A percentile compares a stretch with the other conserved stretches of the same genome.
These are phyloP conservation scores for Neoscelio sp. DNA, from an alignment of 2,888 invertebrate species.

Conservation along the genomic window DNA sequence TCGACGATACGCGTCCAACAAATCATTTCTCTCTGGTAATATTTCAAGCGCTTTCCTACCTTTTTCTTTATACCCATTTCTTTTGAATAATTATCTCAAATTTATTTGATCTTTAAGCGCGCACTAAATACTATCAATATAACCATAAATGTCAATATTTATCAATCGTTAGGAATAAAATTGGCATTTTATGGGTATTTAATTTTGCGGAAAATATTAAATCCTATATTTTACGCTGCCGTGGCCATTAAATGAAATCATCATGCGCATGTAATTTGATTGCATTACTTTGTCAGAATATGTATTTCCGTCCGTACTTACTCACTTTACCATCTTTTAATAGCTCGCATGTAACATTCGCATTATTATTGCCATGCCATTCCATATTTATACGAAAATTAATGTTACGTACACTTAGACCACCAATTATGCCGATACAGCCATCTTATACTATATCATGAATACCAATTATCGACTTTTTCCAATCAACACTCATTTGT, in stretches of 20 bases:
- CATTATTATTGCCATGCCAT: conserved; percentile 38
- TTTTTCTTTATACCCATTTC: conserved; percentile 4
- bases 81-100: conserved; percentile 9
- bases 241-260: conserved; percentile 21
- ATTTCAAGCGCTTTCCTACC: no score
- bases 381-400: conserved; percentile 43
- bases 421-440: conserved; percentile 26
- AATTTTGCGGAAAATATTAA: conserved; percentile 29
- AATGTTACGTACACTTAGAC: conserved; percentile 19
- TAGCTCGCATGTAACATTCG: conserved; percentile 8
- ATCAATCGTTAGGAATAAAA: no score
- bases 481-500: neutral
- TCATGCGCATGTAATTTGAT: conserved; percentile 37
- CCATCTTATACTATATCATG: neutral
- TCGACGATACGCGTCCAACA: no score
- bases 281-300: conserved; percentile 28
- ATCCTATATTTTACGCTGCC: conserved; percentile 18
- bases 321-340: conserved; percentile 18
- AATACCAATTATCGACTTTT: conserved; percentile 30
- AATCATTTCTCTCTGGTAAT: no score
- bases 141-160: conserved; percentile 52
- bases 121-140: conserved; percentile 29
- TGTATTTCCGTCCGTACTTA: conserved; percentile 4
- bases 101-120: conserved; percentile 29
- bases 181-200: conserved; percentile 25